Evolutionary conservation across 2,113 vertebrate species (phyloP), one percentile per base, ranked within the genome.

Genomic region (Poeciliopsis occidentalis): DNA sequence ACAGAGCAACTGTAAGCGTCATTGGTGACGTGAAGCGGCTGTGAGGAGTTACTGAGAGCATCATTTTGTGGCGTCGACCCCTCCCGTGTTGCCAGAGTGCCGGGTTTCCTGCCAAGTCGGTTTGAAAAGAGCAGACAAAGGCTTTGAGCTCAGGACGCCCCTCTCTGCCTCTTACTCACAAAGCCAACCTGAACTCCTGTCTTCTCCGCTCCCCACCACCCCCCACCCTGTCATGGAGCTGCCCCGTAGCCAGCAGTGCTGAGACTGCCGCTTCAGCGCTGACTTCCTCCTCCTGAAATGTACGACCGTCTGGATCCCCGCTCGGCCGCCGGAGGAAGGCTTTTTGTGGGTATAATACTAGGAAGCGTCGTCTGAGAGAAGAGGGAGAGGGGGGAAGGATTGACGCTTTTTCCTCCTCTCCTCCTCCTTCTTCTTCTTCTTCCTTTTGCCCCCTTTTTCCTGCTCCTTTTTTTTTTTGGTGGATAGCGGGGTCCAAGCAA

Each of bases 61-160:
- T 17, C 12, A 30, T 1, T 27, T 34, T 13, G 24, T 71, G n/a
- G 19, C 8, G 1, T 19, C 4, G 85, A 79, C 92, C 93, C 94
- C 91, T 90, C 83, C 82, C 70, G 67, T 71, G 1, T 72, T 71
- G 29, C 69, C 24, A 67, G 71, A 88, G 91, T 95, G 91, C 90
- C 57, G 74, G 78, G 76, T 90, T 91, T 93, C 92, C 91, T 95
- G 94, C 93, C 94, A 93, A 95, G 94, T 94, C 94, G 92, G 94
- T 95, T 95, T 95, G 95, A 95, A 95, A 94, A 94, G 94, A 95
- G 94, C 94, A 95, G 95, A 95, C 95, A 95, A 95, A 95, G 95
- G 94, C 95, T 91, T 86, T 79, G 87, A 92, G 94, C 93, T 79
- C 95, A 92, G 95, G 94, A 95, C 94, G 94, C 94, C 89, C 91